Conservation (phyloP, 1,140 invertebrate species). For the Eubasilissa regina region DNA sequence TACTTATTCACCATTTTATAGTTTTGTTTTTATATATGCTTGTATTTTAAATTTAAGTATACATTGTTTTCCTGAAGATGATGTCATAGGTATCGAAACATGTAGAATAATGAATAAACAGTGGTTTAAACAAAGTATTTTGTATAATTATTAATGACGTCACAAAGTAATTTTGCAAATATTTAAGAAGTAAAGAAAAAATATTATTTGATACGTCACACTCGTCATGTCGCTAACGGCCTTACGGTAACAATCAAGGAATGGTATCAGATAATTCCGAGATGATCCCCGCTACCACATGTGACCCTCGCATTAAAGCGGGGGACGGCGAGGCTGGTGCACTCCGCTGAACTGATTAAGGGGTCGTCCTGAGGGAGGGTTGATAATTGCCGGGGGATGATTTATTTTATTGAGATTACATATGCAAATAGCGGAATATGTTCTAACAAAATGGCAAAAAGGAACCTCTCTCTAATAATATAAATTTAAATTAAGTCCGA, state of each 20-base stretch:
- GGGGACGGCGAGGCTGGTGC: constrained; percentile 16
- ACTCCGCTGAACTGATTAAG: constrained; percentile 38
- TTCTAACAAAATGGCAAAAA: constrained; percentile 31
- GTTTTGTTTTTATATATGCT: no score
- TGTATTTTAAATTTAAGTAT: no score
- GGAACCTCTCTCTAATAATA: background rate
- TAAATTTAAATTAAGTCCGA: constrained; percentile 37
- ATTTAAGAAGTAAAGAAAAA: no score
- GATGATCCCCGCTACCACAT: constrained; percentile 24
- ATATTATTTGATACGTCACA: background rate
- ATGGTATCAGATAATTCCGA: constrained; percentile 29
- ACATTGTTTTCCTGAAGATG: no score
- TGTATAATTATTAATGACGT: no score
- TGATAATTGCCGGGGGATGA: constrained; percentile 44
- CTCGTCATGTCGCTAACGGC: constrained; percentile 23
- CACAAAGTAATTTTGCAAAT: no score
- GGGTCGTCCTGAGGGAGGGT: constrained; percentile 20
- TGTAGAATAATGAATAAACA: no score
- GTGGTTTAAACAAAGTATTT: no score
- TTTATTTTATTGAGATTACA: constrained; percentile 49
- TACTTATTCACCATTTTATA: no score
- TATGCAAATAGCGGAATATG: constrained; percentile 35
- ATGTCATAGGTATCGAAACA: no score
- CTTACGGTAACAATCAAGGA: constrained; percentile 16
- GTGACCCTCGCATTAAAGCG: constrained; percentile 27